Base-by-base conservation (phyloP, 2,113 vertebrate species). In the Amia ocellicauda region DNA sequence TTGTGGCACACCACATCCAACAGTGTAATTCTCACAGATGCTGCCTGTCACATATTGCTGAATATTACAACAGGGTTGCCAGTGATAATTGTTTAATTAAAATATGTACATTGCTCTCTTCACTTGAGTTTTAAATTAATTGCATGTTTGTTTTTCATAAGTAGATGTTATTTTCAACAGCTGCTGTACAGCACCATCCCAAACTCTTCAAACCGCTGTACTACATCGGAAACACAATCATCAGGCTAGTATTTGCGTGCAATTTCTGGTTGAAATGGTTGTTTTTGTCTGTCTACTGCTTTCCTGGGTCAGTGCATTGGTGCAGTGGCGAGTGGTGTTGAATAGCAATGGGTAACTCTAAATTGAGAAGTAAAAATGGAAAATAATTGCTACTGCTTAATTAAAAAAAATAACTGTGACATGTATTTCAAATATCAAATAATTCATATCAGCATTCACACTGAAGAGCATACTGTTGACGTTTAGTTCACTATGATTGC, bases 61-160 rank as follows among this genome's bases (percentile, higher is more conserved):
- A 19, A 7, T 19, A 20, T 36, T 14, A 51, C 45, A 29, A 40
- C 60, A 51, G 47, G 47, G 60, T 41, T 14, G 52, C 49, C 26
- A 22, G 60, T 52, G 60, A 62, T 62, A 23, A 62, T 52, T 54
- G 50, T 23, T 63, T 63, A 52, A 62, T 62, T 62, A 62, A 62
- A 62, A 62, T 62, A 62, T 62, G 28, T 13, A 50, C 26, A 51
- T 41, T 63, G 61, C 54, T 54, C 31, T 17, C 31, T 63, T 31
- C 17, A 20, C 31, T 55, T 36, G 51, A 27, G 31, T 40, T 52
- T 62, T 26, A 26, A 62, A 62, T 62, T 51, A 62, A 62, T 62
- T 52, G 31, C 28, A 14, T 52, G 60, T 55, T 63, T 63, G 61
- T 52, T 63, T 53, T 63, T 53, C 47, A 22, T 24, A 31, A 63